Evolutionary conservation across 2,113 vertebrate species (phyloP).

Genomic region (Rhinolophus sinicus): DNA sequence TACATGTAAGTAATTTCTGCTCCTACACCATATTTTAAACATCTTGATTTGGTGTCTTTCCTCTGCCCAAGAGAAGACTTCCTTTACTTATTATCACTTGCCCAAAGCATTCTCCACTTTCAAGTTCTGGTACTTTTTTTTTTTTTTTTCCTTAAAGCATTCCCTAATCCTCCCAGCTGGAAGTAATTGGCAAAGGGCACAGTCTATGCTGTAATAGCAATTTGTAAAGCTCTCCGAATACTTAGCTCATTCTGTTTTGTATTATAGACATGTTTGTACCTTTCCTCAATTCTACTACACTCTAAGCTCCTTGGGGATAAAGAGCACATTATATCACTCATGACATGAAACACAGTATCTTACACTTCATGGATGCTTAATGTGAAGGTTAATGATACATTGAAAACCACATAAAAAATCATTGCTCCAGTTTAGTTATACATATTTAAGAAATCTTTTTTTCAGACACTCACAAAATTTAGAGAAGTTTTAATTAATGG

Average conservation of each 20-base stretch:
- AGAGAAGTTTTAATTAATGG: not conserved
- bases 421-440: not conserved
- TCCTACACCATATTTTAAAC: not conserved
- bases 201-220: not conserved
- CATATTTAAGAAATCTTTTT: not conserved
- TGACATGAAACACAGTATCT: not conserved
- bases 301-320: not conserved
- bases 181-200: not conserved
- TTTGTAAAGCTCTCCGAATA: constrained; percentile 16
- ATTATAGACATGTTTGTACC: not conserved
- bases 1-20: not conserved
- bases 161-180: not conserved
- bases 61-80: not conserved
- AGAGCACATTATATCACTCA: not conserved
- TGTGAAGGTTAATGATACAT: not conserved
- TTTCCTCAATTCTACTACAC: not conserved
- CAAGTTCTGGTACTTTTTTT: not conserved
- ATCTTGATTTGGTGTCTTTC: not conserved
- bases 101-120: not conserved
- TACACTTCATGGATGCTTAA: not conserved
- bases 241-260: not conserved
- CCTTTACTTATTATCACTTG: not conserved
- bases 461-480: not conserved
- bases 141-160: not conserved
- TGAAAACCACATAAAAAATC: not conserved